Conservation (phyloP, 2,888 invertebrate species). For the Zonitis immaculata region DNA sequence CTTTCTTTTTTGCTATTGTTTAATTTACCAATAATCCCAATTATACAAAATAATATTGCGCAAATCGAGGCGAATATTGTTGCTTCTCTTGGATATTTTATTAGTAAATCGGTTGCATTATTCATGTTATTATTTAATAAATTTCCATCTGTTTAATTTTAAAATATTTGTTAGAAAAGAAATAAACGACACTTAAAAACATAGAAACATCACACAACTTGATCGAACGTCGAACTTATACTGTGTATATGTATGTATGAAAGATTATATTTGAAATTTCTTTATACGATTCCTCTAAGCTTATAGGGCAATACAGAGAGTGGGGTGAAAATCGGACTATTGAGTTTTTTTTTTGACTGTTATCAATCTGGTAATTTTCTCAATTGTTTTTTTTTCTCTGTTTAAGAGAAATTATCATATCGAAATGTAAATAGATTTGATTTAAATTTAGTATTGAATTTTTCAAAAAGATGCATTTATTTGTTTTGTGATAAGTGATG, state of each 20-base stretch:
- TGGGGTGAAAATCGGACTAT: conserved; percentile 9
- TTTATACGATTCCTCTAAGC: conserved; percentile 6
- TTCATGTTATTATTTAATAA: conserved; percentile 7
- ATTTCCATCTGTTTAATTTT: background rate
- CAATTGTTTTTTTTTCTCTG: background rate
- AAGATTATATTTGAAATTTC: conserved; percentile 9
- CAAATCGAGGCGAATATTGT: conserved; percentile 74
- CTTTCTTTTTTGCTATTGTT: conserved; percentile 8
- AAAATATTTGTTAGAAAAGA: background rate
- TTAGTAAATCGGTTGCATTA: conserved; percentile 17
- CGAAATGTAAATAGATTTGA: background rate
- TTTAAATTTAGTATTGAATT: too few relatives aligned
- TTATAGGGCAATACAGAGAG: conserved; percentile 6
- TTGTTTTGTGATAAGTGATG: too few relatives aligned
- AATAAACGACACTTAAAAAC: conserved; percentile 8
- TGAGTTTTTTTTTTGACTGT: background rate
- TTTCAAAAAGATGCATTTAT: too few relatives aligned
- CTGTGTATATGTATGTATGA: conserved; percentile 13
- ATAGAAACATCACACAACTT: conserved; percentile 13
- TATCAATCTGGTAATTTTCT: background rate
- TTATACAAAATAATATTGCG: conserved; percentile 71
- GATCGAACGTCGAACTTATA: conserved; percentile 11
- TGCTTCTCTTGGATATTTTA: conserved; percentile 63
- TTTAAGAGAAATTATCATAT: background rate
- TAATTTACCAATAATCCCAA: conserved; percentile 72